Conservation (phyloP, 2,113 vertebrate genomes). For the Xiphias gladius region DNA sequence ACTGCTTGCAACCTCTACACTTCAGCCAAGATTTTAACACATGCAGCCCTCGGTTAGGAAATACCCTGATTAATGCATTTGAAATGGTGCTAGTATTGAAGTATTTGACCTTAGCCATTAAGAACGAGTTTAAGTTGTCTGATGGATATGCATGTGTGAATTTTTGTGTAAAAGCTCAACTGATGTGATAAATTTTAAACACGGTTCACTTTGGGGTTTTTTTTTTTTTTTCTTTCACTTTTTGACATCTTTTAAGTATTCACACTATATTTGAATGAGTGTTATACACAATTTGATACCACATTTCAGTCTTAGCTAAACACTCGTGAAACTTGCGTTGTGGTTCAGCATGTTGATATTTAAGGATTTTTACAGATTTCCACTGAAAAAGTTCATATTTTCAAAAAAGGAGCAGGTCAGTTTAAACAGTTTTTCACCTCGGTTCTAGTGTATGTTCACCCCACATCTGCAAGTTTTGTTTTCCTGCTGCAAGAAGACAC, state of each 20-base stretch:
- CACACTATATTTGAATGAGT: not conserved
- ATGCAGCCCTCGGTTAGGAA: not conserved
- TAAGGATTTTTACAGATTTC: not conserved
- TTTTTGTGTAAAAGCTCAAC: not conserved
- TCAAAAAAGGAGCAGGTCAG: not conserved
- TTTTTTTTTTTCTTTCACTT: not conserved
- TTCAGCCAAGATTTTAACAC: not conserved
- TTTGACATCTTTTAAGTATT: not conserved
- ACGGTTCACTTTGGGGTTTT: not conserved
- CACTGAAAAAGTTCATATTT: not conserved
- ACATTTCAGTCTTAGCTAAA: not conserved
- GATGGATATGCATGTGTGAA: not conserved
- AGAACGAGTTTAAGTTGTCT: not conserved
- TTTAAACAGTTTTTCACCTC: too few species aligned
- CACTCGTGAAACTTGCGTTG: not conserved
- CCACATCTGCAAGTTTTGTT: too few species aligned
- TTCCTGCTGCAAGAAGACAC: too few species aligned
- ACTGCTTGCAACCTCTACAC: not conserved
- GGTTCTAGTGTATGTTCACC: not conserved
- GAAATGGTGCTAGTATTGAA: not conserved
- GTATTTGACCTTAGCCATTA: not conserved
- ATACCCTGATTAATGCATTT: not conserved
- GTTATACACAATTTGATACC: not conserved
- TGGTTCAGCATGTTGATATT: not conserved
- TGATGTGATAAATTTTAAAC: not conserved